These are phyloP conservation scores for Phalacrocorax aristotelis DNA, from an alignment of 2,113 vertebrate genomes.

Conservation along the genomic window DNA sequence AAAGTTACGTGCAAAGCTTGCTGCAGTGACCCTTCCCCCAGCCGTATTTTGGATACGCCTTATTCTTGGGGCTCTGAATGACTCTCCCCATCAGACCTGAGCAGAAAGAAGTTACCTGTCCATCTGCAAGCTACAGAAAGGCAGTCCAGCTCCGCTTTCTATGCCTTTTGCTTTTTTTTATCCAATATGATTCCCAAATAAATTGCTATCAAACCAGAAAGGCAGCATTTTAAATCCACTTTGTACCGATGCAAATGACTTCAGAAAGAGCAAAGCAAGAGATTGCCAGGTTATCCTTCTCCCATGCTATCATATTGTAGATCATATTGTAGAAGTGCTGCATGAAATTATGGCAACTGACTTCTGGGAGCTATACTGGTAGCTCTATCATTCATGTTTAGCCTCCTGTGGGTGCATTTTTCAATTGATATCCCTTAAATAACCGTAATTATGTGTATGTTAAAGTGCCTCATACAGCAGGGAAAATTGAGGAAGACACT, in stretches of 20 bases:
- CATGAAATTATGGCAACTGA: neutral
- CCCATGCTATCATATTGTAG: neutral
- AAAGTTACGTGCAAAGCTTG: neutral
- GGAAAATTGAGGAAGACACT: slow-evolving; percentile 85
- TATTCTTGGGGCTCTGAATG: neutral
- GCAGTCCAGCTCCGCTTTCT: neutral
- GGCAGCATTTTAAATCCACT: neutral
- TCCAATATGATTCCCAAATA: neutral
- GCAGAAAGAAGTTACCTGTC: neutral
- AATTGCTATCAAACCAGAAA: neutral
- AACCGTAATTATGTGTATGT: slow-evolving; percentile 69
- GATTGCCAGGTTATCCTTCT: neutral
- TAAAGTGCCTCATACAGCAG: slow-evolving; percentile 72
- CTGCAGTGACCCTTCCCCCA: neutral
- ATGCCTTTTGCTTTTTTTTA: neutral
- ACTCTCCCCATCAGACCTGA: neutral
- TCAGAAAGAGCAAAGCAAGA: neutral
- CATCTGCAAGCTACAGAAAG: neutral
- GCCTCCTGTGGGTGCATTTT: slow-evolving; percentile 63
- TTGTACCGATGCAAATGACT: neutral
- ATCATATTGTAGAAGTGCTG: neutral
- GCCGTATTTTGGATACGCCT: rapidly evolving
- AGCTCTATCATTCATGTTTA: slow-evolving; percentile 21
- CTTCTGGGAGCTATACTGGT: neutral
- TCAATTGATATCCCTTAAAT: slow-evolving; percentile 74